A percentile compares a stretch with the other conserved stretches of the same genome.
phyloP scores from a whole-genome alignment of 2,797 vertebrate species.

The Fundulus diaphanus region DNA sequence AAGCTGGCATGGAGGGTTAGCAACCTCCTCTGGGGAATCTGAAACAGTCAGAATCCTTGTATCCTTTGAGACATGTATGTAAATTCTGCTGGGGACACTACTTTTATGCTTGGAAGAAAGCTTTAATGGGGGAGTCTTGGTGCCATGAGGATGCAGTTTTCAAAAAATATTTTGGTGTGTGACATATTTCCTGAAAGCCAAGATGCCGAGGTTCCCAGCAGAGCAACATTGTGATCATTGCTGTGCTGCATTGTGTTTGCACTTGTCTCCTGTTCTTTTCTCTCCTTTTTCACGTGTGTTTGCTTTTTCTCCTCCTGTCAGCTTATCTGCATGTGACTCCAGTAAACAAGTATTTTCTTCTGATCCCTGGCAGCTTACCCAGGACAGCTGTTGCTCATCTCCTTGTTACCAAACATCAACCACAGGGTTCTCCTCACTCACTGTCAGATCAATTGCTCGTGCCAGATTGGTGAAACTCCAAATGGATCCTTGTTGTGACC shows the following conservation, averaged over 20 bases:
- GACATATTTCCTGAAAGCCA: not conserved
- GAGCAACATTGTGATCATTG: not conserved
- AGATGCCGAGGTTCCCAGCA: not conserved
- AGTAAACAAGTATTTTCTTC: not conserved
- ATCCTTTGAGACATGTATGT: not conserved
- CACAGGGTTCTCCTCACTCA: not conserved
- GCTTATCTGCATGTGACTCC: not conserved
- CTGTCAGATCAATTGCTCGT: not conserved
- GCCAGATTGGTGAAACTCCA: not conserved
- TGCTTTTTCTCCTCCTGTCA: not conserved
- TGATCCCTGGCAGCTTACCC: not conserved
- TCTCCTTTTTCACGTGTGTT: not conserved
- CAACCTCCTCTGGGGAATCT: too few species aligned
- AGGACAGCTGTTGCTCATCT: conserved; percentile 7
- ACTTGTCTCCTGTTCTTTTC: not conserved
- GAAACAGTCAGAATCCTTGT: too few species aligned
- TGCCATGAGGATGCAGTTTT: not conserved
- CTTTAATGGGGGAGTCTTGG: not conserved
- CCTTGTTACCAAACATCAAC: not conserved
- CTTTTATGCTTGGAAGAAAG: not conserved
- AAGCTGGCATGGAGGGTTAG: too few species aligned
- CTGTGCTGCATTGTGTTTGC: not conserved
- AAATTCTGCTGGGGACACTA: not conserved
- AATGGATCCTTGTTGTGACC: not conserved
- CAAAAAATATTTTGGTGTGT: not conserved